Evolutionary conservation across 1,140 invertebrate genomes (phyloP), one percentile per base, ranked within the genome.

Genomic region (Rhyzopertha dominica): DNA sequence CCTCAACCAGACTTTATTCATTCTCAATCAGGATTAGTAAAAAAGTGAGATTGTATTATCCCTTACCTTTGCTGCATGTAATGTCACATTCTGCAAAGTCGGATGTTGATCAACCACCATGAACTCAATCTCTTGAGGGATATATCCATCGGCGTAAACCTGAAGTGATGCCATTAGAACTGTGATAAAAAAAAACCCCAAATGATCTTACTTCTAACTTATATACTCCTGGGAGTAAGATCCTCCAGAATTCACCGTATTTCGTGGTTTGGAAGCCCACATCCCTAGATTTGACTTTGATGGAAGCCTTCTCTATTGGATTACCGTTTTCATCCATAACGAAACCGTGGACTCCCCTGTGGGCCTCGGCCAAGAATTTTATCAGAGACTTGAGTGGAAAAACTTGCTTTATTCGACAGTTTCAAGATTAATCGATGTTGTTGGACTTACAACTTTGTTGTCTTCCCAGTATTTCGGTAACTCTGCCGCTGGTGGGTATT

Each of bases 391-490:
- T 65, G 5, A 70, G 67, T 48, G 55, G 51, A 43, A 31, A 55
- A 45, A 41, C n/a, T 17, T 45, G 37, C 22, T 23, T 44, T n/a
- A n/a, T n/a, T n/a, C n/a, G n/a, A n/a, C n/a, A n/a, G 17, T 26
- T 7, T 4, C 7, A 25, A 8, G 8, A 39, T 14, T 45, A 35
- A 13, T 44, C 9, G 34, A 23, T 43, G 13, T 47, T 26, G 13
- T 17, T 26, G 18, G 8, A 54, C 71, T 69, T 62, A 90, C 87
- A 68, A 85, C 77, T 72, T 87, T 83, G 70, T 99, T 99, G 54
- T 97, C 91, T 47, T 86, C 78, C 96, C 96, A 99, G 67, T 95
- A 96, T 53, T 85, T 82, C 5, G 83, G 80, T 14, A 99, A 70
- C 59, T 94, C 83, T 39, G 81, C 76, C 2, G 84, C 82, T 2